Evolutionary conservation across 1,140 invertebrate genomes (phyloP), one percentile per base, ranked within the genome.

Genomic region (Hypothenemus hampei): DNA sequence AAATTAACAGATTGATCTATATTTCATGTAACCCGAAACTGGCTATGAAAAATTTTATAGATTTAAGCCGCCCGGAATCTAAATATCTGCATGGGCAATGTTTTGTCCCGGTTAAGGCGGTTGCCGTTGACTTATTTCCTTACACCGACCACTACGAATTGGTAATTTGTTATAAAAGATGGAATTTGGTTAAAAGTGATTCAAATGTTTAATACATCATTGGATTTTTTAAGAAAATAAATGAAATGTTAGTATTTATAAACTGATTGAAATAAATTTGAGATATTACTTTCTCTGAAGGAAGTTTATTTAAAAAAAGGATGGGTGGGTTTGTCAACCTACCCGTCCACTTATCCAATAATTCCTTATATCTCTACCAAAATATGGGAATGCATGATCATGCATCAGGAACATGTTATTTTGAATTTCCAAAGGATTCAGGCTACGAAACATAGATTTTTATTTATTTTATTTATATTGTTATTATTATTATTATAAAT

Each of bases 41-140:
- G 24, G 93, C 91, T 0, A 78, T 84, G 51, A 85, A 84, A 64
- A 98, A 98, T 77, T 87, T 98, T 67, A 73, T 94, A n/a, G 91
- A 95, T 74, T 79, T 94, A 37, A 80, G 85, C 1, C 77, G 88
- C 36, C 81, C 85, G 0, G 72, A 75, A 31, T 93, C 92, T 0
- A 93, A 94, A 71, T 86, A 85, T 11, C 84, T 90, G 63, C 75
- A 78, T 20, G 91, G 91, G 0, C 78, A 82, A 21, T 89, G 91
- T 2, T 92, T 96, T 69, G 75, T 86, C 22, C 87, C 90, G 0
- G 77, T 84, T 1, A 78, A 81, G 62, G 91, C 91, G 0, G 75
- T 93, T 10, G 86, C 90, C 4, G 87, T 98, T 1, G 95, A 98
- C 68, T 83, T 98, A 82, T 98, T 98, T 75, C 95, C 95, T 0